phyloP scores from a whole-genome alignment of 2,113 vertebrate species.

The Ciconia maguari region DNA sequence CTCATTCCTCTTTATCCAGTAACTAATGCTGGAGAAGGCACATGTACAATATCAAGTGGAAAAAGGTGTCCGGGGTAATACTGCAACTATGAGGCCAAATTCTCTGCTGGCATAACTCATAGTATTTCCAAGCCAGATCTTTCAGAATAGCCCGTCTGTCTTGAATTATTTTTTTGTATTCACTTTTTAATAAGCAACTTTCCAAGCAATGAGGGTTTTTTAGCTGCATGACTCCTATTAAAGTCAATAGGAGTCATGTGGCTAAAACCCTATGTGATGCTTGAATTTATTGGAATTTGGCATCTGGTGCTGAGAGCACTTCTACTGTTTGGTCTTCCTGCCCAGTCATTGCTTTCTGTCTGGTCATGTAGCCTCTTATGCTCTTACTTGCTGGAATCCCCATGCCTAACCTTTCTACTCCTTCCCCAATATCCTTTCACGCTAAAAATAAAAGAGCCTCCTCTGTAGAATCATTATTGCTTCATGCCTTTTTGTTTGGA shows the following conservation, averaged over 20 bases:
- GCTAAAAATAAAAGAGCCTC: slow-evolving; percentile 1
- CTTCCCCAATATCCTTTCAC: neutral
- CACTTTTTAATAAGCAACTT: slow-evolving; percentile 65
- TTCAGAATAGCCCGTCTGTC: neutral
- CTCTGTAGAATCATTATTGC: slow-evolving; percentile 5
- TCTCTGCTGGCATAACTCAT: slow-evolving; percentile 26
- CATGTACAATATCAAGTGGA: neutral
- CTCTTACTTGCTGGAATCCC: slow-evolving; percentile 6
- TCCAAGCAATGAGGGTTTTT: slow-evolving; percentile 39
- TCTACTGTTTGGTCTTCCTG: slow-evolving; percentile 49
- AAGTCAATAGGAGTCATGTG: slow-evolving; percentile 58
- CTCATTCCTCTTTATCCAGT: neutral
- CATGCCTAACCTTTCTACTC: slow-evolving; percentile 10
- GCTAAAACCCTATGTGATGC: slow-evolving; percentile 38
- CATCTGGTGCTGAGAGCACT: slow-evolving; percentile 38
- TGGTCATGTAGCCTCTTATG: neutral
- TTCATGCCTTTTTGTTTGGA: slow-evolving; percentile 27
- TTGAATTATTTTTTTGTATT: slow-evolving; percentile 32
- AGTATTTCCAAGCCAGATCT: slow-evolving; percentile 22
- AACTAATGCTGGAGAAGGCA: neutral
- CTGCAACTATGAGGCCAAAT: slow-evolving; percentile 12
- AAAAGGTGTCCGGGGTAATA: neutral
- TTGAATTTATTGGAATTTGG: slow-evolving; percentile 62
- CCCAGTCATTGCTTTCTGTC: neutral
- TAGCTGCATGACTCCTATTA: slow-evolving; percentile 62